Conservation (phyloP, 2,797 vertebrate genomes). For the Graptemys geographica region DNA sequence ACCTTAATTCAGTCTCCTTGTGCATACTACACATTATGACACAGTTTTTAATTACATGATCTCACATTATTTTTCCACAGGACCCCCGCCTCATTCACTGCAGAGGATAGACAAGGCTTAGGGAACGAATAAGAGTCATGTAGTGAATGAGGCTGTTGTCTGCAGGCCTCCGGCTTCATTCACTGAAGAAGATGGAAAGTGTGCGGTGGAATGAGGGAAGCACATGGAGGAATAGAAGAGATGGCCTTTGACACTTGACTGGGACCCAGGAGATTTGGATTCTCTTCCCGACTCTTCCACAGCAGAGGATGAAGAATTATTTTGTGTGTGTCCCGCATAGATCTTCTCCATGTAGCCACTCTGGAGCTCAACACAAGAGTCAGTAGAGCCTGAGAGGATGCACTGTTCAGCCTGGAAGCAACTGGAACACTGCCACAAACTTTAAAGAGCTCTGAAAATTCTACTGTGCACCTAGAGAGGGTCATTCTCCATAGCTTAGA, state of each 20-base stretch:
- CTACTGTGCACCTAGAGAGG: conserved; percentile 8
- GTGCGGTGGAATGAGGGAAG: neutral
- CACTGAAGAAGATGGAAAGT: accelerated
- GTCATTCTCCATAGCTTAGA: conserved; percentile 30
- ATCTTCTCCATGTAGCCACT: neutral
- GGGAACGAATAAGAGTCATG: neutral
- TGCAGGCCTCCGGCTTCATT: neutral
- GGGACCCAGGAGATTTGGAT: accelerated
- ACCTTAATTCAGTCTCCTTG: neutral
- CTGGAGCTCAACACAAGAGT: neutral
- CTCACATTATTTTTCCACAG: neutral
- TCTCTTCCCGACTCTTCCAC: neutral
- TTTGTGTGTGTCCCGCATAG: accelerated
- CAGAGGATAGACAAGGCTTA: neutral
- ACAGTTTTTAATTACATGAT: neutral
- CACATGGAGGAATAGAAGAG: neutral
- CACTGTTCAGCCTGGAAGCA: accelerated
- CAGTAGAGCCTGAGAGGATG: accelerated
- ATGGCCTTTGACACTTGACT: neutral
- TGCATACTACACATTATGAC: neutral
- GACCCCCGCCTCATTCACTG: neutral
- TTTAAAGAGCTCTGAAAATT: neutral
- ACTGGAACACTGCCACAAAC: accelerated
- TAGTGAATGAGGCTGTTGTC: neutral
- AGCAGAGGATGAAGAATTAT: neutral